Base-by-base conservation (phyloP, 2,888 invertebrate genomes). In the Drosophila mayaguana region DNA sequence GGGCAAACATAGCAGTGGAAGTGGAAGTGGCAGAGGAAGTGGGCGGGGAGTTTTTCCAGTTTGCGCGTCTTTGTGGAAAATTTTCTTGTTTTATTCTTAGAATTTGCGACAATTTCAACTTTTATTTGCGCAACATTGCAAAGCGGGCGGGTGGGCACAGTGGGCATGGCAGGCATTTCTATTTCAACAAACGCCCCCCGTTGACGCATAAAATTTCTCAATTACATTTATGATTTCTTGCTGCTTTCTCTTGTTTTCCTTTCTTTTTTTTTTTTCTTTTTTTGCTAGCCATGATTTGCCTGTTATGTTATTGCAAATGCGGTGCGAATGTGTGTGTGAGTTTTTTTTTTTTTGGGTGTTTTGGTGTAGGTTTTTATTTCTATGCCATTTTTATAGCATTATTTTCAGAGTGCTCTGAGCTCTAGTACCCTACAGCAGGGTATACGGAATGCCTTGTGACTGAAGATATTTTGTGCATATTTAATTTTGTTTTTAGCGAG, bases 171-270 rank as follows among this genome's bases (percentile, higher is more conserved):
- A 46, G 73, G 57, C 60, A 57, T 72, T 69, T 63, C 43, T 56
- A 46, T 68, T 78, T 64, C 46, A 32, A 2, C 32, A 20, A 18
- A 32, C 48, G 48, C 57, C 53, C 42, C 42, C 28, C 51, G 43
- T 65, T 62, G 74, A 64, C 71, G 67, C 80, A 88, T 90, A 86
- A 90, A 87, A 88, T 88, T 75, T 75, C 70, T 67, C 86, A 90
- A 87, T 87, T 87, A 87, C 90, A 88, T 87, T 87, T 87, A 90
- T 87, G 86, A 87, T 87, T 88, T 90, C 89, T 90, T 88, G 86
- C 75, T 77, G 63, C 48, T 66, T 36, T 70, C 32, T 51, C 67
- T 22, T 60, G 16, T 38, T 38, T 2, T 63, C 43, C 59, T 57
- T 63, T 65, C 59, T 57, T 54, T 63, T 64, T 57, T 54, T 63